Conservation (phyloP, 2,888 invertebrate species). For the Drosophila aldrichi region DNA sequence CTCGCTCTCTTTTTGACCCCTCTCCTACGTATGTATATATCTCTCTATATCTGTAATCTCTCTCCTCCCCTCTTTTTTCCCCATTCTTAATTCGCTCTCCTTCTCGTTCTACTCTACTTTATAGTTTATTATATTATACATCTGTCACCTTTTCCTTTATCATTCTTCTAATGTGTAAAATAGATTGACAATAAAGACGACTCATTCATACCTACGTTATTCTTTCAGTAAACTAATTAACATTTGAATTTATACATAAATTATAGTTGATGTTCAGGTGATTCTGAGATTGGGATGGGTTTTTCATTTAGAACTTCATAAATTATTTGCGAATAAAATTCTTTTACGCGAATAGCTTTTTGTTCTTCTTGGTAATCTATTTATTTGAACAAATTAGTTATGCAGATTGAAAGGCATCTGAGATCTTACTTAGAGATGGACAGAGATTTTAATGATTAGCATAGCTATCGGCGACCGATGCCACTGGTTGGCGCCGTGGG, state of each 20-base stretch:
- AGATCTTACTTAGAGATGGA: constrained; percentile 27
- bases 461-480: constrained; percentile 24
- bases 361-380: not conserved
- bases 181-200: not conserved
- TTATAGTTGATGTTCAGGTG: not conserved
- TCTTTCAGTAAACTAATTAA: not conserved
- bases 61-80: too few species aligned
- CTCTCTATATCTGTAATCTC: too few species aligned
- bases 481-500: constrained; percentile 45
- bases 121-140: too few species aligned
- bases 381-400: constrained; percentile 37
- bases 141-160: not conserved
- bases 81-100: too few species aligned
- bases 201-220: not conserved
- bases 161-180: constrained; percentile 1
- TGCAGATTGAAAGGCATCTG: constrained; percentile 37
- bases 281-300: not conserved
- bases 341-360: not conserved
- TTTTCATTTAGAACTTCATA: constrained; percentile 9
- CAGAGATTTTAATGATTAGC: constrained; percentile 44
- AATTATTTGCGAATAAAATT: constrained; percentile 6
- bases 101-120: not conserved
- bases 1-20: not conserved
- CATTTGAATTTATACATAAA: constrained; percentile 4
- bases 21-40: too few species aligned